Base-by-base conservation (phyloP, 2,888 invertebrate species). In the Nomada ruficornis region DNA sequence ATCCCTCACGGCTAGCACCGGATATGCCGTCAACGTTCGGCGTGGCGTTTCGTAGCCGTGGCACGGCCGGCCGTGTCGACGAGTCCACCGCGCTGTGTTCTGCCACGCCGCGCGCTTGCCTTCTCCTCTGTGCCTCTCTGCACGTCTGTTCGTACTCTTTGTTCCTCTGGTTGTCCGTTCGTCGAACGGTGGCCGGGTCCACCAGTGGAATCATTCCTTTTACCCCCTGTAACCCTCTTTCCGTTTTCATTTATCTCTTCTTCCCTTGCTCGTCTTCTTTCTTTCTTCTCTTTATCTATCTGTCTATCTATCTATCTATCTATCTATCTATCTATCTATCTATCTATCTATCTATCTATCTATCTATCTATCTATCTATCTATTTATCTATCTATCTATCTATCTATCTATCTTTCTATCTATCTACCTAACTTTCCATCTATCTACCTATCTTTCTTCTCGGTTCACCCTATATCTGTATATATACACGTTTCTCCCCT, bases 1-100 rank as follows among this genome's bases (percentile, higher is more conserved):
- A 91, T 91, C 91, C 92, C 92, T 93, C 92, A 89, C 89, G 90
- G 84, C 88, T 85, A 86, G 85, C 88, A 69, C 76, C 60, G 76
- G 65, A 68, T 86, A 86, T 60, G 36, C 69, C 80, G 57, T 47
- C 47, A 47, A 15, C 23, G 44, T 64, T 80, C 76, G 82, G 79
- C 85, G 78, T 84, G 84, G 80, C 84, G 85, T 76, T 76, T 76
- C 80, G 79, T 68, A 78, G n/a, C 60, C 85, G 82, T 71, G 71
- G 54, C 55, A 44, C 63, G 64, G 18, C 55, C 47, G 50, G 70
- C 70, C 70, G 65, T 64, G 64, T 50, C 64, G 47, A 26, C 55
- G 65, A 26, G 64, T 68, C 63, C 69, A 18, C 69, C 76, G 15
- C 18, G 69, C 72, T 44, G 44, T 26, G 57, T 29, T 70, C 18